Base-by-base conservation (phyloP, 2,888 invertebrate genomes). In the Rhogogaster chlorosoma region DNA sequence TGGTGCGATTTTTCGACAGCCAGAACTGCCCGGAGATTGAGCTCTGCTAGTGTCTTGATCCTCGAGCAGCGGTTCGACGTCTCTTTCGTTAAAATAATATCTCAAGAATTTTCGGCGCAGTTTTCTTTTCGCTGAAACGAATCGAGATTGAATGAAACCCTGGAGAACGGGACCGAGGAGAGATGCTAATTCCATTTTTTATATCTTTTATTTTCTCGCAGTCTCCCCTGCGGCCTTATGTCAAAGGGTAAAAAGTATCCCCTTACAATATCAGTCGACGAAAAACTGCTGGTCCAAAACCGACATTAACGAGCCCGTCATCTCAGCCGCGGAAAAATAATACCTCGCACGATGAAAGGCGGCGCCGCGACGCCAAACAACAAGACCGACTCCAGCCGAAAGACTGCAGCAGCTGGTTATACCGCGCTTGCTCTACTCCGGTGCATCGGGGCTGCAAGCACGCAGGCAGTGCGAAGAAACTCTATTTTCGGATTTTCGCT, bases 401-500 rank as follows among this genome's bases (percentile, higher is more conserved):
- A 80, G 80, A 80, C 80, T 80, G 80, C 57, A 61, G 80, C 80
- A 77, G 77, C 77, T 53, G 77, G 49, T 61, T 22, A 26, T 77
- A 42, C 7, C 45, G 49, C 53, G 77, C 49, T 29, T 53, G 77
- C 49, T 32, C 32, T 0, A 49, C 26, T 29, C 49, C 10, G 77
- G 49, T 49, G 26, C 53, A 73, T 26, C 71, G 26, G 12, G 18
- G 71, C n/a, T 22, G n/a, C 42, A 42, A 2, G 42, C 71, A 73
- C 15, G 70, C 70, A 73, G n/a, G 9, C 32, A 38, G 38, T 42
- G 42, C 38, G 70, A 83, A 83, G 67, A 70, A 67, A 49, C 29
- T 83, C 83, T 83, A 83, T 83, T 83, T 70, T 83, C 18, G 83
- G 64, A 83, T 83, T 83, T 83, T 83, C 67, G 83, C 83, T 83